Conservation (phyloP, 2,888 invertebrate genomes). For the Drosophila melanosoma region DNA sequence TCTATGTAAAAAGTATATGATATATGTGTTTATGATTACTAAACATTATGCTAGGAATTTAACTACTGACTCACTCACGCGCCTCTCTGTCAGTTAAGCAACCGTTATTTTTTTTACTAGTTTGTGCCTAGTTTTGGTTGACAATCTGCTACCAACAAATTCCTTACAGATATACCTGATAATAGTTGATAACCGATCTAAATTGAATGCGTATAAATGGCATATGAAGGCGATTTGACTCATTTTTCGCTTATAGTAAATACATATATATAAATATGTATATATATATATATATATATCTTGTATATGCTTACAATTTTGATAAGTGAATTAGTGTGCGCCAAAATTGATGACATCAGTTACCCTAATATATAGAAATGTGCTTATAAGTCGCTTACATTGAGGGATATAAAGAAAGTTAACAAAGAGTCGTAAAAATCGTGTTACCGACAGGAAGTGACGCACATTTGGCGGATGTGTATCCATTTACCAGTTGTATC, state of each 20-base stretch:
- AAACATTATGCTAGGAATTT: constrained; percentile 4
- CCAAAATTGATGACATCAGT: constrained; percentile 59
- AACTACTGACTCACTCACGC: constrained; percentile 60
- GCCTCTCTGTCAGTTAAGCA: constrained; percentile 19
- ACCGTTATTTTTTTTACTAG: constrained; percentile 21
- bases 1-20: neutral
- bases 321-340: constrained; percentile 50
- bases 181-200: constrained; percentile 61
- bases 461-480: constrained; percentile 15
- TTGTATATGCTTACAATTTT: constrained; percentile 2
- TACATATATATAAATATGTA: constrained; percentile 27
- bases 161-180: constrained; percentile 49
- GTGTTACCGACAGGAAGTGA: constrained; percentile 41
- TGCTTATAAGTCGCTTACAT: constrained; percentile 19
- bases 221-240: constrained; percentile 56
- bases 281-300: constrained; percentile 28
- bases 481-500: neutral
- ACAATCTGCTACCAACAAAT: constrained; percentile 47
- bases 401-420: constrained; percentile 2
- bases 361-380: constrained; percentile 11
- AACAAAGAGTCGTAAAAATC: constrained; percentile 30
- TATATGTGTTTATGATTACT: neutral
- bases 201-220: constrained; percentile 37
- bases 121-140: constrained; percentile 11
- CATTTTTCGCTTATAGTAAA: constrained; percentile 46